These are phyloP conservation scores for Haliclona indistincta DNA, from an alignment of 37 sponge, comb jelly and placozoan species.

Conservation along the genomic window DNA sequence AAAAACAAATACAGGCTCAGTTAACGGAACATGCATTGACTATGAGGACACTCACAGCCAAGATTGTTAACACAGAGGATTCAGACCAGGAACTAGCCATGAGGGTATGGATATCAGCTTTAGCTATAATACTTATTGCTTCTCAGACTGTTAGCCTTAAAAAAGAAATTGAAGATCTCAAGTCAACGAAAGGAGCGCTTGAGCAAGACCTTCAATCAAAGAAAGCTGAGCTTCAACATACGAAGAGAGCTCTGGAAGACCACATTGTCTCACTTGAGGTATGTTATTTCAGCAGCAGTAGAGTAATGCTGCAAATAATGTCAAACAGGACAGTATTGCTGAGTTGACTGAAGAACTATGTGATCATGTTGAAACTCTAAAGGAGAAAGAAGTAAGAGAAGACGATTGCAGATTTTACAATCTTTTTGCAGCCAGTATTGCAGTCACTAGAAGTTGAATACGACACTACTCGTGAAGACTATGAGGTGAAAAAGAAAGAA, in stretches of 20 bases:
- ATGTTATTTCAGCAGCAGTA: background rate
- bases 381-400: constrained; percentile 9
- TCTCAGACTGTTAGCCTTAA: constrained; percentile 4
- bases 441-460: constrained; percentile 24
- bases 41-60: constrained; percentile 2
- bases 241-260: background rate
- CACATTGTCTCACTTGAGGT: constrained; percentile 19
- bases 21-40: background rate
- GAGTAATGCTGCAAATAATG: background rate
- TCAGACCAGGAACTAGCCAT: background rate
- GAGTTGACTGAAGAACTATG: constrained; percentile 35
- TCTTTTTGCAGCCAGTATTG: constrained; percentile 11
- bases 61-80: background rate
- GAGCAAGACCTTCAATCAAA: background rate
- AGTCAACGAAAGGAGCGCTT: background rate
- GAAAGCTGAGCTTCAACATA: background rate
- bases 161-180: background rate
- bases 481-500: constrained; percentile 51
- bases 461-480: constrained; percentile 2
- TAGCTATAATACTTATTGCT: background rate
- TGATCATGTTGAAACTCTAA: constrained; percentile 13
- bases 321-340: constrained; percentile 32
- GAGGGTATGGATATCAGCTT: background rate
- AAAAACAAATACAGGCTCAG: constrained; percentile 5
- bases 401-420: background rate